These are phyloP conservation scores for Microtus montanus DNA, from an alignment of 2,113 vertebrate species.

Conservation along the genomic window DNA sequence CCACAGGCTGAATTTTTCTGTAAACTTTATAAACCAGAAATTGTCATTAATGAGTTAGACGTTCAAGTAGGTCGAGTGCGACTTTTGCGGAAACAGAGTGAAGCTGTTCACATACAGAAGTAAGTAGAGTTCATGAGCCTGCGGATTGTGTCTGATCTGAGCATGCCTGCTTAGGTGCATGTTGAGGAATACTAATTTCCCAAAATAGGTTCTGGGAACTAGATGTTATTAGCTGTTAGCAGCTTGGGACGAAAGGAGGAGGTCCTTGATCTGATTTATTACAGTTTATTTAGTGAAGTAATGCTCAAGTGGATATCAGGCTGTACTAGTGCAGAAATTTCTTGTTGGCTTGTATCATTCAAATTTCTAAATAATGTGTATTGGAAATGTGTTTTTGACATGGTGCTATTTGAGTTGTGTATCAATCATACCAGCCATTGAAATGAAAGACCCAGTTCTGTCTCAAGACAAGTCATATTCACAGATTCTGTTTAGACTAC, in stretches of 20 bases:
- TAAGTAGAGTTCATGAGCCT: conserved; percentile 76
- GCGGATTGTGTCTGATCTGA: not conserved
- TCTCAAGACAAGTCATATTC: not conserved
- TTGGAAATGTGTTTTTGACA: not conserved
- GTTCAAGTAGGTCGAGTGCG: conserved; percentile 90
- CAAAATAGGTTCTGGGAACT: not conserved
- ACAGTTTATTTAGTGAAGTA: not conserved
- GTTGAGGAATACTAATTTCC: not conserved
- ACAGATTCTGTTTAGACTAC: not conserved
- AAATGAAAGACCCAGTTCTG: not conserved
- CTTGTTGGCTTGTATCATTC: not conserved
- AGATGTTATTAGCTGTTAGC: not conserved
- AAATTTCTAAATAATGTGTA: not conserved
- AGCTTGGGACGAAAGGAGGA: not conserved
- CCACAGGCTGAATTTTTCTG: conserved; percentile 93
- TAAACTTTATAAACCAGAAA: conserved; percentile 94
- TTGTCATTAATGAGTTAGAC: conserved; percentile 89
- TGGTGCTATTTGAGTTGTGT: not conserved
- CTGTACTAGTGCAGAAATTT: not conserved
- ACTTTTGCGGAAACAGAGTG: conserved; percentile 88
- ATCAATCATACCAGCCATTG: not conserved
- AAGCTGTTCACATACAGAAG: conserved; percentile 87
- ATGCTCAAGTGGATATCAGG: not conserved
- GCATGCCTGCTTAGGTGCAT: not conserved
- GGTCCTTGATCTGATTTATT: not conserved